These are phyloP conservation scores for Helicoverpa zea DNA, from an alignment of 1,140 invertebrate species.

Conservation along the genomic window DNA sequence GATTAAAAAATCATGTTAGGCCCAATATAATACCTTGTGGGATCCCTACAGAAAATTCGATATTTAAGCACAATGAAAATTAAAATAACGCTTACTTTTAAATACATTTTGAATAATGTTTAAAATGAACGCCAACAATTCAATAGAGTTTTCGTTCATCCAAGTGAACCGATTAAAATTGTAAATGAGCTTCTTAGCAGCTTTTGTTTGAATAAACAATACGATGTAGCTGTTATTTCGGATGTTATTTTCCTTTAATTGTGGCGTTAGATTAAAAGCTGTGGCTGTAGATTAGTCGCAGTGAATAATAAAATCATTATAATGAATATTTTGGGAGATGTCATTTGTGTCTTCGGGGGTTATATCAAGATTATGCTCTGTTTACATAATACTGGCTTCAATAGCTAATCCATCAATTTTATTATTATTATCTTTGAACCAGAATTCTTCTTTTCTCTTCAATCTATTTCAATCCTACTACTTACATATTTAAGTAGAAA, in stretches of 20 bases:
- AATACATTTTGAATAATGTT: slow-evolving; percentile 55
- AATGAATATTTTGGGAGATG: not conserved
- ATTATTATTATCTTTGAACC: too few species aligned
- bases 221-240: slow-evolving; percentile 15
- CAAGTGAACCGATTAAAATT: slow-evolving; percentile 42
- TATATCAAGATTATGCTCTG: too few species aligned
- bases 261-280: slow-evolving; percentile 41
- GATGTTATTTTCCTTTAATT: slow-evolving; percentile 38
- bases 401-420: not conserved
- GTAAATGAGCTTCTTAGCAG: slow-evolving; percentile 45
- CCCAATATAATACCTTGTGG: not conserved
- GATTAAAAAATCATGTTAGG: not conserved
- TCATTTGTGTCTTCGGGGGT: not conserved
- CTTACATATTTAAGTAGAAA: too few species aligned
- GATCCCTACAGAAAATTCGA: not conserved
- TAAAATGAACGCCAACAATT: slow-evolving; percentile 55
- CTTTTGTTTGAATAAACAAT: slow-evolving; percentile 44
- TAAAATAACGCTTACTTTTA: slow-evolving; percentile 57
- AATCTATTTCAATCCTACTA: too few species aligned
- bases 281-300: slow-evolving; percentile 25
- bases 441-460: too few species aligned
- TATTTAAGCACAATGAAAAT: slow-evolving; percentile 53
- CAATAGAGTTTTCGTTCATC: slow-evolving; percentile 57
- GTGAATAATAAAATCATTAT: slow-evolving; percentile 17
- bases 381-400: not conserved